Base-by-base conservation (phyloP, 2,797 vertebrate genomes). In the Danio aesculapii region DNA sequence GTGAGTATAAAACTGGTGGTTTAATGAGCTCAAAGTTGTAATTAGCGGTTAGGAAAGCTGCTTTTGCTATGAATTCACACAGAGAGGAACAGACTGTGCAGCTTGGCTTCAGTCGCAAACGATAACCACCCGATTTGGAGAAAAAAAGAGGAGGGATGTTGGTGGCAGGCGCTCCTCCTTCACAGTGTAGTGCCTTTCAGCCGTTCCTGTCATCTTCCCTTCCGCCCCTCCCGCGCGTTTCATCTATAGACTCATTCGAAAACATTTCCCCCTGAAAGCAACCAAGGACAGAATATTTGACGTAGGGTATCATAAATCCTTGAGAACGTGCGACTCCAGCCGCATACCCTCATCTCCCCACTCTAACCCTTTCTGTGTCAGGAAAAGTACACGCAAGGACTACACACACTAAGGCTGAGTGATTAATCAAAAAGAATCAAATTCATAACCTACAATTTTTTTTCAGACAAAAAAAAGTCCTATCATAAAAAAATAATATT, bases 221-320 rank as follows among this genome's bases (percentile, higher is more conserved):
- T 55, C 21, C n/a, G 2, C 76, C 62, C 81, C 72, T 68, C 75
- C 78, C 63, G 12, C 80, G 79, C 39, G 41, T 83, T 87, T 84
- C 85, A 84, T 87, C 83, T 79, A 79, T 63, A 74, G 69, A 68
- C 75, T 72, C 77, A 53, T 83, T 77, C 68, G 72, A 87, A 76
- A 79, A 53, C 49, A 4, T 71, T 75, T 83, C 71, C 71, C 52
- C 78, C 64, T 59, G 72, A 85, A 84, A 83, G 75, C 62, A 81
- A 75, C 73, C 84, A 87, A 87, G 86, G 84, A 86, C 79, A 75
- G 81, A 75, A 68, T 52, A 83, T 75, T 63, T 70, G 53, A 75
- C 43, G 72, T 19, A 68, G 83, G 70, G 79, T 81, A 70, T 82
- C 81, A 84, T 87, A 87, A 86, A 87, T 86, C 82, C 76, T 78